phyloP scores from a whole-genome alignment of 2,797 vertebrate species.

The Crenichthys baileyi region DNA sequence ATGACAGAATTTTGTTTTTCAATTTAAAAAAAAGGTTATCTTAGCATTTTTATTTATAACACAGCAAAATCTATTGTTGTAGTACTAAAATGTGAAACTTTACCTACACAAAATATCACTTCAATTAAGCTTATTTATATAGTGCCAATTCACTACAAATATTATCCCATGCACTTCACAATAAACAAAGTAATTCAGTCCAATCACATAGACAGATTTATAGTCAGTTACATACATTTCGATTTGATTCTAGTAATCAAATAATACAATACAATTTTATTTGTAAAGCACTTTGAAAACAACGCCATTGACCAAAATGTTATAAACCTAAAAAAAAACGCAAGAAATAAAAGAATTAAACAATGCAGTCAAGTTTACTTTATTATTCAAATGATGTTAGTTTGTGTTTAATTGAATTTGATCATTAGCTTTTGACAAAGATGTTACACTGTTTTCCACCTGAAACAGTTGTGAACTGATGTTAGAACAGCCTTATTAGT shows the following conservation, averaged over 20 bases:
- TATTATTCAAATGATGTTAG: too few relatives aligned
- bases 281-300: too few relatives aligned
- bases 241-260: too few relatives aligned
- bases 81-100: neutral
- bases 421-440: neutral
- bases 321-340: too few relatives aligned
- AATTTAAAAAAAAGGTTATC: too few relatives aligned
- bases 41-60: neutral
- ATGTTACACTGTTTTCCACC: too few relatives aligned
- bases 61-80: neutral
- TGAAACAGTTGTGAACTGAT: neutral
- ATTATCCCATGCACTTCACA: neutral
- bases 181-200: neutral
- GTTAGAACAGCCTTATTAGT: neutral
- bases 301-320: too few relatives aligned
- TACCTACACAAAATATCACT: neutral
- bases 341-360: too few relatives aligned
- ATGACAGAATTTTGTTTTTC: too few relatives aligned
- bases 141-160: neutral
- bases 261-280: too few relatives aligned
- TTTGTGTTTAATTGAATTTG: neutral
- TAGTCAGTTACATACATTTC: too few relatives aligned
- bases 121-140: neutral
- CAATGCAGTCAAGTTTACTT: too few relatives aligned
- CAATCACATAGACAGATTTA: neutral